These are phyloP conservation scores for Picus viridis DNA, from an alignment of 2,797 vertebrate species.

Conservation along the genomic window DNA sequence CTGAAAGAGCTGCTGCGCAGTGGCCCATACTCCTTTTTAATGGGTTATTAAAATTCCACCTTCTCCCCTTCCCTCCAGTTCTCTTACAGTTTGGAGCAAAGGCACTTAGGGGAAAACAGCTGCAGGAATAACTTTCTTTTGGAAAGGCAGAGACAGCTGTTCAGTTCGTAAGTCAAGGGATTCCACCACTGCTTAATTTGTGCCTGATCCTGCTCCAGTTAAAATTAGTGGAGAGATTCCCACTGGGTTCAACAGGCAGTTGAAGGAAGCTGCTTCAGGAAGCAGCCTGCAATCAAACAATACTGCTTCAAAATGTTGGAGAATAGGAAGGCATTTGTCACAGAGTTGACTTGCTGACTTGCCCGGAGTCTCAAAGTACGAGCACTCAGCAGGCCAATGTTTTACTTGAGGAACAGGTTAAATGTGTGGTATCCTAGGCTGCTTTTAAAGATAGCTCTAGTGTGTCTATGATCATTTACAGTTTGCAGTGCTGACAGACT, in stretches of 20 bases:
- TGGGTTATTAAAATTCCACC: constrained; percentile 68
- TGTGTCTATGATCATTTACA: not conserved
- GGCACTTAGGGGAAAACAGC: constrained; percentile 65
- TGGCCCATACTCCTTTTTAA: constrained; percentile 58
- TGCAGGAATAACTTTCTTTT: constrained; percentile 57
- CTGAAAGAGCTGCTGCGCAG: constrained; percentile 62
- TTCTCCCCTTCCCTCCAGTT: constrained; percentile 49
- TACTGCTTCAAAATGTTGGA: constrained; percentile 24
- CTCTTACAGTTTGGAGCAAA: constrained; percentile 47
- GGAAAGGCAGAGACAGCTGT: constrained; percentile 58
- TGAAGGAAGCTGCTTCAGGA: constrained; percentile 42
- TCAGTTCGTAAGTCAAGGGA: not conserved
- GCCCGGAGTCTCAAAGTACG: not conserved
- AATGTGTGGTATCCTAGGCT: not conserved
- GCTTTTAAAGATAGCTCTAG: not conserved
- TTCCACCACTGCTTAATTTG: constrained; percentile 16
- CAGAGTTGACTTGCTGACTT: constrained; percentile 17
- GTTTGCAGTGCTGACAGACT: not conserved
- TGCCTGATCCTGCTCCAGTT: constrained; percentile 7
- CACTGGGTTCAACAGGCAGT: not conserved
- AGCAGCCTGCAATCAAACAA: constrained; percentile 14
- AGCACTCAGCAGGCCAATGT: not conserved
- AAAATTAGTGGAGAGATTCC: constrained; percentile 26
- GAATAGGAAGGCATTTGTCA: constrained; percentile 43
- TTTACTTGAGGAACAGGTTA: constrained; percentile 8